Evolutionary conservation across 2,888 invertebrate species (phyloP), one percentile per base, ranked within the genome.

Genomic region (Pherbina coryleti): DNA sequence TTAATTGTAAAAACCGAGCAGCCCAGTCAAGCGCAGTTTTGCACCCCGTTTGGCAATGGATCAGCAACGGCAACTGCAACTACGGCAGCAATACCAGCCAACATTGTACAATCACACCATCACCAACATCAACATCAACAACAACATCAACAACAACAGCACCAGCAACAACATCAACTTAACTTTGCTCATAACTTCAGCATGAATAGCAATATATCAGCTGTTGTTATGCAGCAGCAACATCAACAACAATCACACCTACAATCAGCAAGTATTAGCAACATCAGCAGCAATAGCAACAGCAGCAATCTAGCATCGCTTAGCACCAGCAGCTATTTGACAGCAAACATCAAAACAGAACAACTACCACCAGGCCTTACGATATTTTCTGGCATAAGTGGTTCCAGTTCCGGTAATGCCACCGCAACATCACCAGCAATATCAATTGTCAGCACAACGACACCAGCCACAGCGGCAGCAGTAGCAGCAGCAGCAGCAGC

Each of bases 1-100:
- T 82, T 90, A 74, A 88, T 90, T 78, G 88, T 90, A 83, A 89
- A 90, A 85, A 86, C 88, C 49, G 90, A 90, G 80, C 88, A 87
- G 80, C 83, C 87, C 78, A 85, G 84, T 75, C 88, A 89, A 82
- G 79, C 85, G 69, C 87, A 89, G 75, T 85, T 88, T 74, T 90
- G 90, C 71, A 81, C 84, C 17, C 84, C 85, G 7, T 78, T 88
- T 37, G 83, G 84, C 75, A 74, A 74, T 34, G 83, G 83, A 73
- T 77, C 78, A 44, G 80, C 84, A 76, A 78, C 83, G 75, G 49
- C 76, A 53, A 53, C 60, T 69, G 3, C 76, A 57, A 44, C 81
- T 80, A 53, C 82, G 80, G 37, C 69, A 34, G 51, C 77, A 44
- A 17, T 69, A 44, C 19, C 82, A 79, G 44, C 75, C 81, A 71